Evolutionary conservation across 2,797 vertebrate species (phyloP), one percentile per base, ranked within the genome.

Genomic region (Clarias platycephalus): DNA sequence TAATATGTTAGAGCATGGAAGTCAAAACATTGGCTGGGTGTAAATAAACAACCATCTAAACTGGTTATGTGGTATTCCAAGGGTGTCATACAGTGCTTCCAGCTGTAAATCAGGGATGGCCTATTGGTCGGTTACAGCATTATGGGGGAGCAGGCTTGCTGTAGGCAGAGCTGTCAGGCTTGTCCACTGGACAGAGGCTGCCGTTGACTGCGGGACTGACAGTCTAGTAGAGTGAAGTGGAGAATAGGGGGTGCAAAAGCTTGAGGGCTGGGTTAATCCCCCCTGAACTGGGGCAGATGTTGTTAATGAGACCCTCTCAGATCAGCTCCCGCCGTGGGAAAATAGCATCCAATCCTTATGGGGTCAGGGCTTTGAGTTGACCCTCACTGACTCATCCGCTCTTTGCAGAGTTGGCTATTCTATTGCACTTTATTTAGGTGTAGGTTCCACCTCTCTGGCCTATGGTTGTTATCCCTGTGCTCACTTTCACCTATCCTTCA

Each of bases 241-340:
- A 74, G 80, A 77, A 86, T 53, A 76, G 64, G 63, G 82, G 87
- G 85, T 90, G 20, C 90, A 93, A 91, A 90, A 89, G 90, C 88
- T 91, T 88, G 83, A 86, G 76, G 86, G 90, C 90, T 84, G 91
- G 94, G 92, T 94, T 95, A 95, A 95, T 95, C 94, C 95, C 93
- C 86, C 88, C 94, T 95, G 94, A 95, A 95, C 94, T 90, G 93
- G 93, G 94, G 95, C 95, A 95, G 95, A 95, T 95, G 94, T 95
- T 94, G 92, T 95, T 95, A 95, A 95, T 93, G 92, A 95, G 93
- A 93, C 94, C 91, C 92, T 94, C 93, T 95, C 93, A 95, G 94
- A 93, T 95, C 93, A 92, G 91, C 94, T 94, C 93, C 92, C 90
- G 92, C 93, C 94, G 94, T 95, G 94, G 95, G 95, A 96, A 95